Conservation (phyloP, 2,113 vertebrate genomes). For the Microcebus lehilahytsara region DNA sequence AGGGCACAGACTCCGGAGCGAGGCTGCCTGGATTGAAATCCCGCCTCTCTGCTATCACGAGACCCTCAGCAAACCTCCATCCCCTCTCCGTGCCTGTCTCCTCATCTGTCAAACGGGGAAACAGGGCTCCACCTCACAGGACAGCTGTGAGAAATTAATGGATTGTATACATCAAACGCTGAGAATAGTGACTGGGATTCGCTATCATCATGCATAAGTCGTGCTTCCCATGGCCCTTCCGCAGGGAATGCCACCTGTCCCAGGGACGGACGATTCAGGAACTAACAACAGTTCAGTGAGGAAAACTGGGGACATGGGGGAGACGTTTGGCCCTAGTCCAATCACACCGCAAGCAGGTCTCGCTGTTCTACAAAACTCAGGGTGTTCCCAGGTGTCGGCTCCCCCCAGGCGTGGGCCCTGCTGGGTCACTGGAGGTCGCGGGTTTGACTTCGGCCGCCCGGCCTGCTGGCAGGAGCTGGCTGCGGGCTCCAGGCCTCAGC, state of each 20-base stretch:
- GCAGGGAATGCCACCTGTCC: not conserved
- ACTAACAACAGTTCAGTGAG: not conserved
- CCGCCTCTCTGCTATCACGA: not conserved
- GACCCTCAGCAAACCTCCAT: not conserved
- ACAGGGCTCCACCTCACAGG: not conserved
- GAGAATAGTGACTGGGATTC: not conserved
- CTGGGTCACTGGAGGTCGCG: rapidly evolving
- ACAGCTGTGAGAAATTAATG: not conserved
- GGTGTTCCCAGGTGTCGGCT: not conserved
- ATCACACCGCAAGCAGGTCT: not conserved
- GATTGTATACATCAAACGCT: not conserved
- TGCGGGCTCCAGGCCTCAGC: not conserved
- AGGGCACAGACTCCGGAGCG: not conserved
- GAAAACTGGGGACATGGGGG: not conserved
- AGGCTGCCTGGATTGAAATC: not conserved
- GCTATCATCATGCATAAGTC: not conserved
- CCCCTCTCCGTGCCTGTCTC: not conserved
- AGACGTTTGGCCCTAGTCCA: not conserved
- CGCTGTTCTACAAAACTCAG: not conserved
- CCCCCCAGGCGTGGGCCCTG: rapidly evolving
- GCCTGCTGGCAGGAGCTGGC: rapidly evolving
- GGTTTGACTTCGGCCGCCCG: not conserved
- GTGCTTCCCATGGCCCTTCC: rapidly evolving
- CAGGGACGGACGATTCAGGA: not conserved
- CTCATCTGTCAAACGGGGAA: not conserved